Percentiles rank a stretch among this genome's conserved stretches.
Evolutionary conservation across 2,113 vertebrate species (phyloP).

Genomic region (Micronisus gabar): DNA sequence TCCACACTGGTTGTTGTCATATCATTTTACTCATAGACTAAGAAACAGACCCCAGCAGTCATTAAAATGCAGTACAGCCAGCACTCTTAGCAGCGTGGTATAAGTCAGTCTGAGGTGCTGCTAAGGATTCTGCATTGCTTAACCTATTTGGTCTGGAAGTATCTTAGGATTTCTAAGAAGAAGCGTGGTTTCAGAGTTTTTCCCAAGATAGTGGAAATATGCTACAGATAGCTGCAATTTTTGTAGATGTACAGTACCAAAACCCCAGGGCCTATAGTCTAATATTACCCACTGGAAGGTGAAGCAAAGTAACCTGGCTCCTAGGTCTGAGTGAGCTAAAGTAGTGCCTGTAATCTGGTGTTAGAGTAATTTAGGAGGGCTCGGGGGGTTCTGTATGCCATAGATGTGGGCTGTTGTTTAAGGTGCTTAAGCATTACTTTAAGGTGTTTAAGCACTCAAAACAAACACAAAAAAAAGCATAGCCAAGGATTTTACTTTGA

Average conservation of each 20-base stretch:
- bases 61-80: not conserved
- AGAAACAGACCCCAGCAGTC: not conserved
- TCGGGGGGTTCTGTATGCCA: not conserved
- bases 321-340: not conserved
- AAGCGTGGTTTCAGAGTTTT: not conserved
- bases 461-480: not conserved
- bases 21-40: not conserved
- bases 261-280: not conserved
- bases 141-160: not conserved
- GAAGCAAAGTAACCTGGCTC: not conserved
- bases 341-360: not conserved
- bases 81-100: not conserved
- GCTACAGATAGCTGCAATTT: not conserved
- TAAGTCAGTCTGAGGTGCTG: not conserved
- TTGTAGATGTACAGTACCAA: not conserved
- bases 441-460: not conserved
- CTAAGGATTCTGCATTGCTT: not conserved
- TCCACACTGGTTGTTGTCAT: not conserved
- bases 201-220: not conserved
- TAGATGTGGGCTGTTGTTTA: not conserved
- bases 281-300: not conserved
- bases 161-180: not conserved
- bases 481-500: not conserved
- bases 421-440: not conserved
- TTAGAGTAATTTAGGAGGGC: not conserved